These are phyloP conservation scores for Zapus hudsonius DNA, from an alignment of 2,113 vertebrate genomes.

Conservation along the genomic window DNA sequence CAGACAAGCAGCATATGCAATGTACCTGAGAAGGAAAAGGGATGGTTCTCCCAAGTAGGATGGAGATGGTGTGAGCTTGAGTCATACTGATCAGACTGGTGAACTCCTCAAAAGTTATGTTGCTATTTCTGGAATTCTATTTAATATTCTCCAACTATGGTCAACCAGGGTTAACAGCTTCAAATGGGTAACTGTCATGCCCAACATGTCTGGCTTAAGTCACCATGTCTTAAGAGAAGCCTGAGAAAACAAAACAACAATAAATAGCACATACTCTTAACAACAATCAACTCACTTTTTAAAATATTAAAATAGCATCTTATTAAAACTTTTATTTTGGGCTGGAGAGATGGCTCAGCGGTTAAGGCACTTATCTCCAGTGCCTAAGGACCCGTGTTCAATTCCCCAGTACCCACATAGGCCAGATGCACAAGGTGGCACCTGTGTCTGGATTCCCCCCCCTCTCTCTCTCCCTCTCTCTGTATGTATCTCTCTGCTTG, in stretches of 20 bases:
- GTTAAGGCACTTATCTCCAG: no score
- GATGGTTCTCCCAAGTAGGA: not conserved
- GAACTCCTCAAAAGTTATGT: not conserved
- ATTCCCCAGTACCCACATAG: no score
- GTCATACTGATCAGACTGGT: no score
- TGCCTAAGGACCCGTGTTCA: no score
- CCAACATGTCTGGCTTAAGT: not conserved
- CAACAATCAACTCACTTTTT: no score
- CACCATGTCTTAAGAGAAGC: not conserved
- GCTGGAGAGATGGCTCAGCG: not conserved
- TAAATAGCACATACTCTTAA: not conserved
- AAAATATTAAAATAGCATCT: no score
- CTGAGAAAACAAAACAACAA: not conserved
- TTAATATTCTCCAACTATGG: not conserved
- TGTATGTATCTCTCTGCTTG: no score
- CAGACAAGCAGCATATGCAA: not conserved
- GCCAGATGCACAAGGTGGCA: no score
- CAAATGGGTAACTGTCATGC: accelerated
- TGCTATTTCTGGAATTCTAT: not conserved
- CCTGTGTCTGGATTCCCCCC: no score
- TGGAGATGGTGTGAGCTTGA: not conserved
- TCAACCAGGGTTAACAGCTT: not conserved
- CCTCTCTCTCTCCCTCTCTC: no score
- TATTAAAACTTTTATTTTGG: no score
- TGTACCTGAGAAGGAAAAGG: not conserved